phyloP scores from a whole-genome alignment of 2,113 vertebrate species.

The Peromyscus californicus region DNA sequence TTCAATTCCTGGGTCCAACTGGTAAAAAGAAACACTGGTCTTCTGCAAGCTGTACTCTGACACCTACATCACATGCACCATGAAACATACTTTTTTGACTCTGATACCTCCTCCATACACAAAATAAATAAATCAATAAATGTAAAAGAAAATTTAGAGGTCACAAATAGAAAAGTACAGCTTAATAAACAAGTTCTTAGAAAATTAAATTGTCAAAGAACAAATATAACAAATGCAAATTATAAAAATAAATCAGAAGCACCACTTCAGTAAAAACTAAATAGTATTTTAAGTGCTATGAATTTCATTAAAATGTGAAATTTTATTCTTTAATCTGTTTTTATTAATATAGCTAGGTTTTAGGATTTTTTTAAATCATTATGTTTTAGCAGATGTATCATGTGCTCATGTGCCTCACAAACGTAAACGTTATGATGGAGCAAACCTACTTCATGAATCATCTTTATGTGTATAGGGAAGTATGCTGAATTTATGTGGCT shows the following conservation, averaged over 20 bases:
- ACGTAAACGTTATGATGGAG: neutral
- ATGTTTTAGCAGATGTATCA: neutral
- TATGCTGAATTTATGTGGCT: constrained; percentile 63
- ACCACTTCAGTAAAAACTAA: neutral
- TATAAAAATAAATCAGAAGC: neutral
- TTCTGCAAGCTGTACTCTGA: neutral
- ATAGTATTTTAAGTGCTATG: neutral
- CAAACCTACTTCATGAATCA: constrained; percentile 49
- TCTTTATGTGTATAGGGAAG: constrained; percentile 34
- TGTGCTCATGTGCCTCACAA: constrained; percentile 9
- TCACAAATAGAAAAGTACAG: neutral
- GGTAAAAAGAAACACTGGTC: neutral
- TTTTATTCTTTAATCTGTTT: neutral
- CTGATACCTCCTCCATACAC: neutral
- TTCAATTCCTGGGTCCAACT: neutral
- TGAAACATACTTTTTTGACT: neutral
- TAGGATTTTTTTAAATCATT: neutral
- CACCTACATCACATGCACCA: too few relatives aligned
- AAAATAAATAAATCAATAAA: neutral
- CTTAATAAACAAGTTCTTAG: neutral
- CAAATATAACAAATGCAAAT: neutral
- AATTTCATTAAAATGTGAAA: constrained; percentile 26
- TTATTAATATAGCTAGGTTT: constrained; percentile 12
- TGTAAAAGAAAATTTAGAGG: neutral
- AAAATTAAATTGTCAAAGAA: neutral